These are phyloP conservation scores for Anas flavirostris DNA, from an alignment of 2,797 vertebrate species.

Conservation along the genomic window DNA sequence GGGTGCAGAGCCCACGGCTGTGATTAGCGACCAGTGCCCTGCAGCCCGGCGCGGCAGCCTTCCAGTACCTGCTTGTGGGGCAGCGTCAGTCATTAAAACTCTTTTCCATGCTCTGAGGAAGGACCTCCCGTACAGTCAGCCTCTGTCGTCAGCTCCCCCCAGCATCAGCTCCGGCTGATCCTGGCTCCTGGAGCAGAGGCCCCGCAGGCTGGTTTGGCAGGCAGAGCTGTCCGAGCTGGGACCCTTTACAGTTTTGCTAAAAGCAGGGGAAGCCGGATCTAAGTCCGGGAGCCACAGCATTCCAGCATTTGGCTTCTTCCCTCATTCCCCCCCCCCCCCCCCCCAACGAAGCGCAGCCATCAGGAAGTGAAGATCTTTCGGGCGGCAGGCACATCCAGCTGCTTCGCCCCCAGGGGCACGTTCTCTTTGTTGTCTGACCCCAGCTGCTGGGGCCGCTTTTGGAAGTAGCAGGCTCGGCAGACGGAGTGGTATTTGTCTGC, in stretches of 20 bases:
- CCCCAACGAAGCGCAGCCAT: neutral
- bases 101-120: neutral
- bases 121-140: neutral
- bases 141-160: neutral
- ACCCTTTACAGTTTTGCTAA: neutral
- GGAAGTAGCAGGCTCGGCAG: constrained; percentile 89
- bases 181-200: accelerated
- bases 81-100: neutral
- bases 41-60: accelerated
- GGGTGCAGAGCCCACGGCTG: neutral
- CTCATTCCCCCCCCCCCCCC: neutral
- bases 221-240: neutral
- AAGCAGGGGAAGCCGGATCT: neutral
- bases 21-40: accelerated
- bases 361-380: constrained; percentile 81
- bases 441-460: neutral
- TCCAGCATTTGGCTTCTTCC: neutral
- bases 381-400: constrained; percentile 2
- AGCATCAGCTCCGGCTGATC: neutral
- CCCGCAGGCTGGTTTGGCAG: neutral
- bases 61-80: neutral
- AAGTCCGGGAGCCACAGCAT: accelerated
- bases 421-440: constrained; percentile 85
- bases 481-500: constrained; percentile 94
- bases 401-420: constrained; percentile 38